Percentiles rank a stretch among this genome's conserved stretches.
These are phyloP conservation scores for Drosophila equinoxialis DNA, from an alignment of 1,140 invertebrate species.

Conservation along the genomic window DNA sequence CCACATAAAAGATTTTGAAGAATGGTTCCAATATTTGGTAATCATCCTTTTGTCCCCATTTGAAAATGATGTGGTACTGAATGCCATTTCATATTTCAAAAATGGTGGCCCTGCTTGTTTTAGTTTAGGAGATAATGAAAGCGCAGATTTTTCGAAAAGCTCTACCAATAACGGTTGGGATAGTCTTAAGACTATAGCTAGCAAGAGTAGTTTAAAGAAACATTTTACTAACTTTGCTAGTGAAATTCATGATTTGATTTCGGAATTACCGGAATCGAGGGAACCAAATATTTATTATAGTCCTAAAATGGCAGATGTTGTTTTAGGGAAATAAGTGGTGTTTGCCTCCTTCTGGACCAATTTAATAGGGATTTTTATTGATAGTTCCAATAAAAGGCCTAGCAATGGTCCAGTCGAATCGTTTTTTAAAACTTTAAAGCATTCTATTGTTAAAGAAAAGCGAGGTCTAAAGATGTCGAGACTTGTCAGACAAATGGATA, in stretches of 20 bases:
- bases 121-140: too few species aligned
- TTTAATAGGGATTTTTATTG: neutral
- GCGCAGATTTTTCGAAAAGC: neutral
- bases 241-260: neutral
- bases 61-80: neutral
- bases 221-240: neutral
- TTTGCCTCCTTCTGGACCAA: neutral
- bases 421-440: neutral
- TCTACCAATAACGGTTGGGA: neutral
- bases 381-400: neutral
- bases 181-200: neutral
- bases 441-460: neutral
- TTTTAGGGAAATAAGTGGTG: neutral
- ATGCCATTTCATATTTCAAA: too few species aligned
- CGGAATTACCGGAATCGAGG: neutral
- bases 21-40: slow-evolving; percentile 4
- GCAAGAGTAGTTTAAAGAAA: neutral
- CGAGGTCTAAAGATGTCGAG: neutral
- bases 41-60: neutral
- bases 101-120: too few species aligned
- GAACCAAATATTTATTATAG: too few species aligned
- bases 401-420: neutral
- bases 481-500: neutral
- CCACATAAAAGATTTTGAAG: neutral
- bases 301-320: neutral